Base-by-base conservation (phyloP, 2,797 vertebrate species). In the Sebastes itinus region DNA sequence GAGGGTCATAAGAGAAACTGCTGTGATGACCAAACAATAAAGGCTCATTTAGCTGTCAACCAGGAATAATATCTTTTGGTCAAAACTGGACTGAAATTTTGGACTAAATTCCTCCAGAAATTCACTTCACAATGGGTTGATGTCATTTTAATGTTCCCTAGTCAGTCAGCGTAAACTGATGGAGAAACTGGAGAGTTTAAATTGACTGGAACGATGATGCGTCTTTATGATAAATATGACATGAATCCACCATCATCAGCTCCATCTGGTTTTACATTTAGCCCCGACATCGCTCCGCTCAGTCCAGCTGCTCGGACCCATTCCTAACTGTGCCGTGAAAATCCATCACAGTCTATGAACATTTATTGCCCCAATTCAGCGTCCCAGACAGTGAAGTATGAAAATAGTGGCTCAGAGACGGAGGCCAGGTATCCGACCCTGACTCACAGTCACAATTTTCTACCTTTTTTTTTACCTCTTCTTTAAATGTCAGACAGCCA, bases 191-290 rank as follows among this genome's bases (percentile, higher is more conserved):
- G 25, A 66, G 38, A 18, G n/a, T 64, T 69, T 46, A 58, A 81
- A 69, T 65, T 2, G 74, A 64, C 61, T 42, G 46, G 62, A 81
- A 62, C 16, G 1, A 58, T 38, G 83, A 75, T 74, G 81, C 22
- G 7, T 78, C 89, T 81, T 72, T 27, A 59, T 72, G 67, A 88
- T 81, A 83, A 77, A 82, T 84, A 73, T 10, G 72, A 23, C 79
- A 38, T 77, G 63, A 54, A 42, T 38, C 73, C 68, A n/a, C 61
- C 66, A 35, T 55, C 77, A 28, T 80, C 81, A 14, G 68, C 67
- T 49, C 72, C 92, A 90, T 94, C 93, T 94, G 94, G 62, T 94
- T 92, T 88, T 87, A 72, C 68, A 65, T 86, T 93, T 25, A 85
- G 65, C 49, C 64, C 16, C 80, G 20, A 33, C 71, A 18, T 72